Percentiles rank a stretch among this genome's conserved stretches.
Conservation (phyloP, 1,140 invertebrate genomes). For the Scaptomyza pallida region DNA sequence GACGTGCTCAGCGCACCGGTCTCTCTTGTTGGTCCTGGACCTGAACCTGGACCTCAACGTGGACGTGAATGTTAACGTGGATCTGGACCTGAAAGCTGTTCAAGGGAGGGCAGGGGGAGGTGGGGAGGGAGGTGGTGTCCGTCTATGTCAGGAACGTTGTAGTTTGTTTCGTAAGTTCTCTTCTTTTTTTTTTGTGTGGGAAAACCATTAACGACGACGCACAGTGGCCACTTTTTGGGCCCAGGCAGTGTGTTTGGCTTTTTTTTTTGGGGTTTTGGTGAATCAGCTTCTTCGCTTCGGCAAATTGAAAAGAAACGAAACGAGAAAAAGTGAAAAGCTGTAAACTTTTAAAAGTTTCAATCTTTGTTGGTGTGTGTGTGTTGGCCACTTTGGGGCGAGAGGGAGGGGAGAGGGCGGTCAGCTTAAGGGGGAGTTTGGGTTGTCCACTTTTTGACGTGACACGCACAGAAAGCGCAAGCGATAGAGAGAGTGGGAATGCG, state of each 20-base stretch:
- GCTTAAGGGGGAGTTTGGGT: slow-evolving; percentile 11
- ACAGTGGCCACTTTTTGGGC: slow-evolving; percentile 53
- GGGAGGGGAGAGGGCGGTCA: slow-evolving; percentile 62
- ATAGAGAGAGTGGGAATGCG: background rate
- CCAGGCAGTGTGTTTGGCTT: slow-evolving; percentile 14
- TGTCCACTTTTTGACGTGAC: slow-evolving; percentile 69
- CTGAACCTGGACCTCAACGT: background rate
- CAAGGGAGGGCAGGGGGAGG: slow-evolving; percentile 12
- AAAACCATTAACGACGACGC: slow-evolving; percentile 79
- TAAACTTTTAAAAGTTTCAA: slow-evolving; percentile 81
- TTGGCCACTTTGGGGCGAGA: slow-evolving; percentile 47
- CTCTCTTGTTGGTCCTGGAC: slow-evolving; percentile 19
- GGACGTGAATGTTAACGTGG: background rate
- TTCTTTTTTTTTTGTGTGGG: slow-evolving; percentile 56
- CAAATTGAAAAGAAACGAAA: slow-evolving; percentile 67
- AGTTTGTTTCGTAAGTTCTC: slow-evolving; percentile 78
- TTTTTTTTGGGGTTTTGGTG: slow-evolving; percentile 1
- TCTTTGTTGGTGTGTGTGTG: slow-evolving; percentile 35
- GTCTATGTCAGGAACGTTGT: slow-evolving; percentile 47
- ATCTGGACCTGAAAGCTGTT: slow-evolving; percentile 17
- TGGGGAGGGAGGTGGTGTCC: slow-evolving; percentile 6
- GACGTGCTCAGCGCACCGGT: slow-evolving; percentile 43
- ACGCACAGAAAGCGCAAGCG: slow-evolving; percentile 12
- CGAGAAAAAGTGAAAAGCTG: slow-evolving; percentile 64
- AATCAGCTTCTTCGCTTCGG: slow-evolving; percentile 26